Conservation (phyloP, 2,888 invertebrate species). For the Apodemia mormo region DNA sequence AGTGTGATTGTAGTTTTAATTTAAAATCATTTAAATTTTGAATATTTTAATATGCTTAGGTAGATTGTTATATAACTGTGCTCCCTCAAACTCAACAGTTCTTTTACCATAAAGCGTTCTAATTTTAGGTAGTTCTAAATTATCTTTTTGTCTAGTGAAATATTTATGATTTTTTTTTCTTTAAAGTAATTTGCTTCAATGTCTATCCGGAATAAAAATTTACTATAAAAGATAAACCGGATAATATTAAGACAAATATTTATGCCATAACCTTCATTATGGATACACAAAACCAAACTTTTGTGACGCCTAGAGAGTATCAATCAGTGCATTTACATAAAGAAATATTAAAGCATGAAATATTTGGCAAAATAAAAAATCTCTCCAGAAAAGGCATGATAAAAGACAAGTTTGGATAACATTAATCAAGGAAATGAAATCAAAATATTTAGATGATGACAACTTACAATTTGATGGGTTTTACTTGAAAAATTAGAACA, state of each 20-base stretch:
- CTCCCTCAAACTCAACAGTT: no score
- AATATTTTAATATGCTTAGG: no score
- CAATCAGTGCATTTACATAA: constrained; percentile 22
- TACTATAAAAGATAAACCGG: constrained; percentile 26
- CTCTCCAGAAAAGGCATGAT: constrained; percentile 27
- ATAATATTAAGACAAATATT: constrained; percentile 26
- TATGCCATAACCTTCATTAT: constrained; percentile 25
- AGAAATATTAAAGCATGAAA: constrained; percentile 23
- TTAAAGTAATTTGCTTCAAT: no score
- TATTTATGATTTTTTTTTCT: no score
- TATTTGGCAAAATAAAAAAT: constrained; percentile 24
- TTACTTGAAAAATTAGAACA: constrained; percentile 29
- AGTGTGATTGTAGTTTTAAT: no score
- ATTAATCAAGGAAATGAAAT: constrained; percentile 29
- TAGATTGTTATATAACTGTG: no score
- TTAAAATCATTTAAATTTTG: no score
- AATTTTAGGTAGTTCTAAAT: no score
- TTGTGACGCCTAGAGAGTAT: constrained; percentile 19
- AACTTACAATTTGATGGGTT: constrained; percentile 26
- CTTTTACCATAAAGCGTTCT: no score
- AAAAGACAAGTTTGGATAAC: constrained; percentile 29
- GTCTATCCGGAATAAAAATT: no score
- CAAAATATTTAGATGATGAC: constrained; percentile 27
- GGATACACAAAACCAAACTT: constrained; percentile 25
- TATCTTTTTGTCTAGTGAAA: no score